These are phyloP conservation scores for Cassiopea xamachana DNA, from an alignment of 30 jellyfish, hydroid and myxozoan species.

Conservation along the genomic window DNA sequence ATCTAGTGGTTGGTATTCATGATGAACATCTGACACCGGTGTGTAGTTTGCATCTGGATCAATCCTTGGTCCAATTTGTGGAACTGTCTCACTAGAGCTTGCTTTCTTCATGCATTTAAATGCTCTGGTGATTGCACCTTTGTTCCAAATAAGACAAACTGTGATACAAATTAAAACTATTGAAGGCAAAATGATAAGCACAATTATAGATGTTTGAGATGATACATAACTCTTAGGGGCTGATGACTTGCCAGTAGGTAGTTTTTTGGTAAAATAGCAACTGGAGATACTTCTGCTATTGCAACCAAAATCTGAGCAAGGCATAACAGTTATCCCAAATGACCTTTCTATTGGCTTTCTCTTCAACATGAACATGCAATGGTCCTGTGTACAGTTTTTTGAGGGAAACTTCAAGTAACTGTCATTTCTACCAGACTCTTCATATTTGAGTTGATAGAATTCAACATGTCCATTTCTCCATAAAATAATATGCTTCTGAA, in stretches of 20 bases:
- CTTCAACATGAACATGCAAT: neutral
- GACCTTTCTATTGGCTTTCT: neutral
- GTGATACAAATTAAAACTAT: neutral
- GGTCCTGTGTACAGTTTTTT: conserved; percentile 1
- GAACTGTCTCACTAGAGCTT: no score
- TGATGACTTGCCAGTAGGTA: neutral
- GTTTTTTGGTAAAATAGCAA: neutral
- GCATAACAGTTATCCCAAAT: neutral
- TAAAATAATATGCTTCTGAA: neutral
- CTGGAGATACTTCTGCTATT: neutral
- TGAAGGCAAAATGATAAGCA: neutral
- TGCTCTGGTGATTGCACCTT: no score
- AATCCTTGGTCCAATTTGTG: no score
- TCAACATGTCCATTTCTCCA: conserved; percentile 13
- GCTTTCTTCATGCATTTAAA: no score
- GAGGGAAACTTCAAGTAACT: neutral
- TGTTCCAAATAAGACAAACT: no score
- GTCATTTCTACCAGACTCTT: neutral
- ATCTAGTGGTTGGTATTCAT: no score
- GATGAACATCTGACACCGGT: no score
- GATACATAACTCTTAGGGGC: neutral
- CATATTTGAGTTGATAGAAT: neutral
- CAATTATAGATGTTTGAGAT: neutral
- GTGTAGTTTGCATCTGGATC: no score
- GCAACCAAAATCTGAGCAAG: conserved; percentile 68